phyloP scores from a whole-genome alignment of 2,113 vertebrate species.

The Elgaria multicarinata region DNA sequence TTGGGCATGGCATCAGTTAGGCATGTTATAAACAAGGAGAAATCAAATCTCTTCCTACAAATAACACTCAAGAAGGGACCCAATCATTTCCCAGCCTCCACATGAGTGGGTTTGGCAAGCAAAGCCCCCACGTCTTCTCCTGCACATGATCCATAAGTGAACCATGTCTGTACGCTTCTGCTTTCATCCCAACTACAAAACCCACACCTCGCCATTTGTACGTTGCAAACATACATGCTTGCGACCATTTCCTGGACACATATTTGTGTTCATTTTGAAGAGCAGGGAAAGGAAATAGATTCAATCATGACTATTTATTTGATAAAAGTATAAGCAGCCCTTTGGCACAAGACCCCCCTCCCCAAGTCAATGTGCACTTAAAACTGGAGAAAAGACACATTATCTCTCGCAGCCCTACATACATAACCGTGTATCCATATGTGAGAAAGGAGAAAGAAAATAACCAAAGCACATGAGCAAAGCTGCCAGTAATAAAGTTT shows the following conservation, averaged over 20 bases:
- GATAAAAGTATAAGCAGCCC: background rate
- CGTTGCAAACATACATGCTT: background rate
- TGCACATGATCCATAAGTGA: background rate
- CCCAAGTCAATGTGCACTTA: background rate
- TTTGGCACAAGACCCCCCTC: background rate
- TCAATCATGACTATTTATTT: background rate
- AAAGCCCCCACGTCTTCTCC: background rate
- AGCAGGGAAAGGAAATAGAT: background rate
- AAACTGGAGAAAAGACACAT: background rate
- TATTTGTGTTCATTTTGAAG: background rate
- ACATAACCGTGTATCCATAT: background rate
- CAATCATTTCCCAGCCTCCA: background rate
- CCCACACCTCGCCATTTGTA: background rate
- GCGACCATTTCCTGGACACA: background rate
- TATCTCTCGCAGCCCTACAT: background rate
- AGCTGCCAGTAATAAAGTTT: background rate
- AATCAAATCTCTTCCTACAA: background rate
- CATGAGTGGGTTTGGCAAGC: background rate
- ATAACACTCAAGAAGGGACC: background rate
- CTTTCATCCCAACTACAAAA: background rate
- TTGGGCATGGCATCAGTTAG: background rate
- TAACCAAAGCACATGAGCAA: background rate
- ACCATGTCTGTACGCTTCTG: background rate
- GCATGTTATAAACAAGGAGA: background rate
- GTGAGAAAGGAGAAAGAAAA: too few relatives aligned